Conservation (phyloP, 2,888 invertebrate genomes). For the Gisinianus flammeolus region DNA sequence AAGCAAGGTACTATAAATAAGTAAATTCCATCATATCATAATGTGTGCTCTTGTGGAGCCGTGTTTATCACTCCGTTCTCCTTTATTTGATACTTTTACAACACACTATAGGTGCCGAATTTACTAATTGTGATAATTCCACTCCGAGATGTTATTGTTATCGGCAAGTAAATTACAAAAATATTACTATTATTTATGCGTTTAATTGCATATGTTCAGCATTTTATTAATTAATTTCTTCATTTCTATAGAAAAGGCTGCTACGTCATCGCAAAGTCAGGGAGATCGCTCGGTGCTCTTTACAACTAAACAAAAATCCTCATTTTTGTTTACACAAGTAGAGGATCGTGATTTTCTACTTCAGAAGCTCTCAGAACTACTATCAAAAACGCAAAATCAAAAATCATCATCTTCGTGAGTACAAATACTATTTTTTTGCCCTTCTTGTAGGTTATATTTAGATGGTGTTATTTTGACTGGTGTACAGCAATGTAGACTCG, state of each 20-base stretch:
- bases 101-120: conserved; percentile 69
- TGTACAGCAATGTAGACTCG: not conserved
- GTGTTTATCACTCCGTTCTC: not conserved
- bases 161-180: not conserved
- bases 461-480: not conserved
- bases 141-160: conserved; percentile 71
- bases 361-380: conserved; percentile 85
- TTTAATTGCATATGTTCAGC: too few species aligned
- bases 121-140: conserved; percentile 89
- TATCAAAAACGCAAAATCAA: conserved; percentile 69
- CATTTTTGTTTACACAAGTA: conserved; percentile 87
- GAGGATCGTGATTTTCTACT: conserved; percentile 86
- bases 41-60: not conserved
- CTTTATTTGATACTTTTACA: not conserved
- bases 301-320: conserved; percentile 78
- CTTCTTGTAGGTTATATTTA: not conserved
- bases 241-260: conserved; percentile 78
- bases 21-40: not conserved
- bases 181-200: too few species aligned
- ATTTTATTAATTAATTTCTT: too few species aligned
- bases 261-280: conserved; percentile 70
- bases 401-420: conserved; percentile 40
- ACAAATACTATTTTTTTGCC: too few species aligned
- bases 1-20: conserved; percentile 85
- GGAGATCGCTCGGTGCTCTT: conserved; percentile 77